Base-by-base conservation (phyloP, 2,113 vertebrate genomes). In the Pseudorhombus dupliciocellatus region DNA sequence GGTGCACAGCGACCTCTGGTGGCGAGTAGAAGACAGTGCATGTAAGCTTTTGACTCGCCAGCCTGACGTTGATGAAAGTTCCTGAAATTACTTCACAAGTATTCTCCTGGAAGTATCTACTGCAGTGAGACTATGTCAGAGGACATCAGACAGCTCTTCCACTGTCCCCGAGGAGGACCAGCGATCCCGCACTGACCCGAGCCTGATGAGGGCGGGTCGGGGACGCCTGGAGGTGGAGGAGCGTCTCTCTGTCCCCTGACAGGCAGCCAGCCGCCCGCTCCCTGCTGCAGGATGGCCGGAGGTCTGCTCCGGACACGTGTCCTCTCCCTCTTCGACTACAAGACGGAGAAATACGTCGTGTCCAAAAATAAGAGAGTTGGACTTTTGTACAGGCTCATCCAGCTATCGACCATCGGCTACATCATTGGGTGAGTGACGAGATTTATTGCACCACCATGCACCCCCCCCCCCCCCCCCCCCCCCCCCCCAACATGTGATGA, bases 311-410 rank as follows among this genome's bases (percentile, higher is more conserved):
- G 90, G 66, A 86, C 58, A 40, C 55, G 90, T 0, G 84, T 90
- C 22, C 51, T 92, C 2, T 92, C 93, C 0, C 73, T 95, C 7
- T 93, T 97, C 2, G 93, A 97, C 86, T 98, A 98, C 68, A 97
- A 95, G 81, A 98, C 96, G 0, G 94, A 94, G 70, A 98, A 97
- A 85, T 96, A 94, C 56, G 94, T 98, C 50, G 93, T 95, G 16
- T 94, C 95, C 1, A 92, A 95, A 86, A 97, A 95, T 87, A 97
- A 95, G 92, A 96, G 88, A 91, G 94, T 98, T 31, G 97, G 97
- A 10, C 15, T 96, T 56, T 92, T 98, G 73, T 96, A 96, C 59
- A 89, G 96, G 80, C 83, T 94, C 53, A 82, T 96, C 79, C 97
- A 98, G 92, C 81, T 96, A 28, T 89, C 83, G 62, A 87, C 97